phyloP scores from a whole-genome alignment of 2,888 invertebrate genomes.

The Tetragonula carbonaria region DNA sequence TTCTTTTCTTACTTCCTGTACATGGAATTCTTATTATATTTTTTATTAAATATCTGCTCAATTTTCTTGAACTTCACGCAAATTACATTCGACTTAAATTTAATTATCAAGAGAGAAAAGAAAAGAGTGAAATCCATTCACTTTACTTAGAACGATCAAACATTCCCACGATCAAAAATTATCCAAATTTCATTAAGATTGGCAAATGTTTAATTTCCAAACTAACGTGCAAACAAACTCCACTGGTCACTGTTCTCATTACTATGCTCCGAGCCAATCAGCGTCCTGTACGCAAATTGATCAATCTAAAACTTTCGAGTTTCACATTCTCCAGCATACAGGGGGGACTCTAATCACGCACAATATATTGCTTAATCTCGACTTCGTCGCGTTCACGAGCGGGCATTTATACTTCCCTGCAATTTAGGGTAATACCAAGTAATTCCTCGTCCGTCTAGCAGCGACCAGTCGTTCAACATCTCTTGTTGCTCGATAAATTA shows the following conservation, averaged over 20 bases:
- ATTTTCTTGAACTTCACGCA: neutral
- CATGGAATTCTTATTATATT: neutral
- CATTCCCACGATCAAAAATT: no score
- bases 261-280: neutral
- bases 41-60: neutral
- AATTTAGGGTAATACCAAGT: constrained; percentile 46
- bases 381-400: constrained; percentile 11
- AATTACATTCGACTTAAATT: no score
- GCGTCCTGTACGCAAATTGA: neutral
- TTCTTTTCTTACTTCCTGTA: neutral
- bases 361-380: constrained; percentile 24
- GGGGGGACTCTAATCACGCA: neutral
- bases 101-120: no score
- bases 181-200: neutral
- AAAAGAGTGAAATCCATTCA: no score
- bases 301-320: neutral
- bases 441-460: constrained; percentile 14
- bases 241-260: neutral
- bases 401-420: constrained; percentile 11
- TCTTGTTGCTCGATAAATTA: constrained; percentile 66
- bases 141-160: no score
- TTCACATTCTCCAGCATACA: neutral
- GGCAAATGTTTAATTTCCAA: neutral
- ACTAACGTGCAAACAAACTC: neutral
- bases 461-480: constrained; percentile 37